Conservation (phyloP, 2,888 invertebrate genomes). For the Balanococcus diminutus region DNA sequence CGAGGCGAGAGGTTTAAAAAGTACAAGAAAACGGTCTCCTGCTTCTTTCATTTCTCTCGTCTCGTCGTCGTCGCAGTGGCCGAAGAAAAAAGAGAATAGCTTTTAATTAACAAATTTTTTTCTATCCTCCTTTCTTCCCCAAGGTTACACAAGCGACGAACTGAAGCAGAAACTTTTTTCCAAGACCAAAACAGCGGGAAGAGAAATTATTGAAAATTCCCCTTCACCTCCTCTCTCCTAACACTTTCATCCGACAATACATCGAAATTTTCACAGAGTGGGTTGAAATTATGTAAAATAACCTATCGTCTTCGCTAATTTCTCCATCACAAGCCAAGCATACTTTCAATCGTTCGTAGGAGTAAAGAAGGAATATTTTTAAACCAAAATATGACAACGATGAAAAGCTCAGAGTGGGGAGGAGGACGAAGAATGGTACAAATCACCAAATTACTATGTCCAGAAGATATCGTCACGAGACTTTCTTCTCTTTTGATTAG, state of each 20-base stretch:
- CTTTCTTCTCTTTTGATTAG: neutral
- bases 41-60: neutral
- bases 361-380: neutral
- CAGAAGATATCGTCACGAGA: neutral
- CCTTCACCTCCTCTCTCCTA: neutral
- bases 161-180: neutral
- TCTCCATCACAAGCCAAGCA: neutral
- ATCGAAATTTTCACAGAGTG: neutral
- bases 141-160: neutral
- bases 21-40: neutral
- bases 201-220: too few species aligned
- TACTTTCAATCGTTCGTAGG: neutral
- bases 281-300: neutral
- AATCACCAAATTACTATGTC: neutral
- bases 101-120: neutral
- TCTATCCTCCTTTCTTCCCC: neutral
- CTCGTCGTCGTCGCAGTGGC: neutral
- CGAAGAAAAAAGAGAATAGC: neutral
- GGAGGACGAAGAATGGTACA: too few species aligned
- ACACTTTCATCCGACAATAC: too few species aligned
- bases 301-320: neutral
- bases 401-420: neutral
- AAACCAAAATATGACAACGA: neutral
- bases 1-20: neutral
- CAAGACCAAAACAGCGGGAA: neutral